Conservation (phyloP, 2,888 invertebrate genomes). For the Amphipoea lucens region DNA sequence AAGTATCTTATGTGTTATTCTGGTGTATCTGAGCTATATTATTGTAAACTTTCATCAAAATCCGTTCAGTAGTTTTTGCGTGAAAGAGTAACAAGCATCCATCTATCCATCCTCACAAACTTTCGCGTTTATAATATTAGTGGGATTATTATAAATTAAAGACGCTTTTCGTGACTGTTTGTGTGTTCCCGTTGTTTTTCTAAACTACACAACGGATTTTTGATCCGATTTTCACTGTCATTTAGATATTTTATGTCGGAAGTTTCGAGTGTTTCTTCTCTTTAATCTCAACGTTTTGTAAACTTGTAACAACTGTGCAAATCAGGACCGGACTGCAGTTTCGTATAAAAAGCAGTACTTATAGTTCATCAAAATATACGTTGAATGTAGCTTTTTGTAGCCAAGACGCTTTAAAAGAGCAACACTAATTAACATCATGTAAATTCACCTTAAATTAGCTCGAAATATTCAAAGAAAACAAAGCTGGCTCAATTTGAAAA, state of each 20-base stretch:
- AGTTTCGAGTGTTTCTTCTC: neutral
- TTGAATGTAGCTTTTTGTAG: neutral
- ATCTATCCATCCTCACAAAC: too few species aligned
- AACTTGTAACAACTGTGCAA: neutral
- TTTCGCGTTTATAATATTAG: too few species aligned
- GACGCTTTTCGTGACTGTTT: neutral
- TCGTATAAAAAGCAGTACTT: neutral
- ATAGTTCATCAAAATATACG: neutral
- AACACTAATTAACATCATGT: slow-evolving; percentile 42
- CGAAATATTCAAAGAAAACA: slow-evolving; percentile 58
- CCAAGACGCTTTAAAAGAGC: slow-evolving; percentile 15
- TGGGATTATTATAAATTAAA: neutral
- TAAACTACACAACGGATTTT: neutral
- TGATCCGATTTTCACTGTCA: neutral
- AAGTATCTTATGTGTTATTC: too few species aligned
- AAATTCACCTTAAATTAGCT: slow-evolving; percentile 51
- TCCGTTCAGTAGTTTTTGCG: too few species aligned
- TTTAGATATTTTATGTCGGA: neutral
- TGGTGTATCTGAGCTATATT: too few species aligned
- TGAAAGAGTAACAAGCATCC: too few species aligned
- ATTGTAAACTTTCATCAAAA: too few species aligned
- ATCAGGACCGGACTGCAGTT: neutral
- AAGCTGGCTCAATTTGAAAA: slow-evolving; percentile 54
- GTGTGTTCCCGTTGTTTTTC: neutral
- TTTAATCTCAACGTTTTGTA: neutral